phyloP scores from a whole-genome alignment of 2,888 invertebrate genomes.

The Zele albiditarsus region DNA sequence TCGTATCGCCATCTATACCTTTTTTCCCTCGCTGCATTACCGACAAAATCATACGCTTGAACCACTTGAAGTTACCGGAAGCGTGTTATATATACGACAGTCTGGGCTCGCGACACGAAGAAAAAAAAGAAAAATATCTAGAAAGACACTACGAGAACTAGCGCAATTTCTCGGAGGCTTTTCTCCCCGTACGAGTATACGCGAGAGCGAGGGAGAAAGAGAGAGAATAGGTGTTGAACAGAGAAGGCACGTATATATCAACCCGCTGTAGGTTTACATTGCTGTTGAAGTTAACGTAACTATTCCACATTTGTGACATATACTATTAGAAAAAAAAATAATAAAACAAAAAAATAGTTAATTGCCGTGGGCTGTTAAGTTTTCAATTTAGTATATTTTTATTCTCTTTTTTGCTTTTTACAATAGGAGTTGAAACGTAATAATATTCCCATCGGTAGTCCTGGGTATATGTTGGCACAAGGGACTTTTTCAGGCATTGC shows the following conservation, averaged over 20 bases:
- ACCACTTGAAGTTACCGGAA: slow-evolving; percentile 10
- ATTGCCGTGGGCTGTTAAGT: not conserved
- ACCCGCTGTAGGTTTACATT: not conserved
- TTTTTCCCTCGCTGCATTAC: not conserved
- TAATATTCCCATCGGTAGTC: not conserved
- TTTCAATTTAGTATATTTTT: not conserved
- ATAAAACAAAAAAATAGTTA: not conserved
- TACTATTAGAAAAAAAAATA: not conserved
- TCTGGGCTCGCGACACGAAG: not conserved
- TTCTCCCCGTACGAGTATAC: not conserved
- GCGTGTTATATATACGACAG: not conserved
- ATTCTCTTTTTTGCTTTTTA: not conserved
- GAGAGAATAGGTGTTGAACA: slow-evolving; percentile 3
- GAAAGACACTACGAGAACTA: slow-evolving; percentile 14
- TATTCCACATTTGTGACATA: slow-evolving; percentile 11
- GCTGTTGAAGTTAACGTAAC: slow-evolving; percentile 1
- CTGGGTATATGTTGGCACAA: not conserved
- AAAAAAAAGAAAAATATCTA: slow-evolving; percentile 19
- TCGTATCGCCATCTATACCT: too few relatives aligned
- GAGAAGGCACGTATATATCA: slow-evolving; percentile 20
- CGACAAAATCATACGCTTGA: not conserved
- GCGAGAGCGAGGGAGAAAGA: not conserved
- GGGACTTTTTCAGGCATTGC: not conserved
- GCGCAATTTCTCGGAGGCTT: not conserved
- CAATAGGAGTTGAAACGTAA: not conserved